Percentiles rank a stretch among this genome's conserved stretches.
These are phyloP conservation scores for Microtus californicus DNA, from an alignment of 2,797 vertebrate species.

Conservation along the genomic window DNA sequence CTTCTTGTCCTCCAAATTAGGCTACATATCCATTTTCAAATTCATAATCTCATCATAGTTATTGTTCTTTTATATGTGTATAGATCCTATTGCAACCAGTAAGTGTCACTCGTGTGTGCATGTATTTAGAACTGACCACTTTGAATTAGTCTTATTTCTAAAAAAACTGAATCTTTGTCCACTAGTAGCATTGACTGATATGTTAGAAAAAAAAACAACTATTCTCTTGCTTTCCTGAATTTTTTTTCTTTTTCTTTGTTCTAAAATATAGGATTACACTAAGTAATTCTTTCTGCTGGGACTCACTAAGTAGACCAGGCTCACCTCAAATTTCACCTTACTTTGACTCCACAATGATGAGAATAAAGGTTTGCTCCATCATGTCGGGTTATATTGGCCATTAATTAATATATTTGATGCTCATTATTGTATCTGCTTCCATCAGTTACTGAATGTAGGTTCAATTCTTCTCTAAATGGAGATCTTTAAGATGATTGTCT, in stretches of 20 bases:
- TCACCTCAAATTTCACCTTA: not conserved
- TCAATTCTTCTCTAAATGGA: conserved; percentile 10
- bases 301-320: not conserved
- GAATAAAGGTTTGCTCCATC: not conserved
- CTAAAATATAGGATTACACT: not conserved
- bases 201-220: too few relatives aligned
- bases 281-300: not conserved
- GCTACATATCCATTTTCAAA: not conserved
- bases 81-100: not conserved
- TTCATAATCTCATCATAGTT: not conserved
- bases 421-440: too few relatives aligned
- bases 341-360: not conserved
- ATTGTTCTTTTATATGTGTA: not conserved
- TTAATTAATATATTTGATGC: not conserved
- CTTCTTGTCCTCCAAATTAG: not conserved
- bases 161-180: not conserved
- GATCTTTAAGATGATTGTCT: not conserved
- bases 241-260: not conserved
- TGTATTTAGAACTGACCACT: not conserved
- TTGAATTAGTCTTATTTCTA: not conserved
- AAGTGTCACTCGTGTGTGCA: not conserved
- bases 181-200: not conserved
- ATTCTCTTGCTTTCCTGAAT: too few relatives aligned
- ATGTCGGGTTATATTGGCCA: too few relatives aligned
- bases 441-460: too few relatives aligned